Evolutionary conservation across 2,888 invertebrate species (phyloP), one percentile per base, ranked within the genome.

Genomic region (Sipha maydis): DNA sequence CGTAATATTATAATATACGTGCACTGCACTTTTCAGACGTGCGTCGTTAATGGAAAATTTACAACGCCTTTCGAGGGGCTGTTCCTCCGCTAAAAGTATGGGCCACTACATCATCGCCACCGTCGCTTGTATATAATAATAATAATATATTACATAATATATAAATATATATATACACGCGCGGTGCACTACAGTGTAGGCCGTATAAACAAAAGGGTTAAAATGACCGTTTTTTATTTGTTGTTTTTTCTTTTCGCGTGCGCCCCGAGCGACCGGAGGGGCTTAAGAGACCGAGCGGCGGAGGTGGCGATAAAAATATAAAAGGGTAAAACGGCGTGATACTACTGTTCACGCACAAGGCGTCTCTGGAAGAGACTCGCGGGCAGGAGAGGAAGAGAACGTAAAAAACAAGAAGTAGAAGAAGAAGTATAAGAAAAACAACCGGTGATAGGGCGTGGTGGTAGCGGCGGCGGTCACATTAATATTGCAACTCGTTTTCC

Each of bases 401-500:
- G 4, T 2, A 25, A 61, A 25, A 61, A 61, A 61, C 61, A 25
- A 61, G 69, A 9, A 28, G 69, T 11, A 25, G 69, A 11, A 25
- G 25, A 69, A 11, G 69, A 11, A 48, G 14, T 25, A 48, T n/a
- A 67, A 41, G 61, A 75, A 82, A 88, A 71, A 88, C 61, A 14
- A 17, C 73, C 28, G 54, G 77, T 3, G 48, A 48, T 8, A 41
- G n/a, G 25, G 11, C 28, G 14, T n/a, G 77, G n/a, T 48, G 77
- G 69, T 14, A 14, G 80, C 48, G 31, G 78, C 41, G 80, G 79
- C 73, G 78, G 86, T 88, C 86, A 75, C 86, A 88, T 80, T 88
- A 88, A 88, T 88, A 82, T 88, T 75, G 80, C 75, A 86, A 86
- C 86, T 82, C 80, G 86, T 88, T 88, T 75, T 80, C 56, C 28